Evolutionary conservation across 2,797 vertebrate species (phyloP), one percentile per base, ranked within the genome.

Genomic region (Intellagama lesueurii): DNA sequence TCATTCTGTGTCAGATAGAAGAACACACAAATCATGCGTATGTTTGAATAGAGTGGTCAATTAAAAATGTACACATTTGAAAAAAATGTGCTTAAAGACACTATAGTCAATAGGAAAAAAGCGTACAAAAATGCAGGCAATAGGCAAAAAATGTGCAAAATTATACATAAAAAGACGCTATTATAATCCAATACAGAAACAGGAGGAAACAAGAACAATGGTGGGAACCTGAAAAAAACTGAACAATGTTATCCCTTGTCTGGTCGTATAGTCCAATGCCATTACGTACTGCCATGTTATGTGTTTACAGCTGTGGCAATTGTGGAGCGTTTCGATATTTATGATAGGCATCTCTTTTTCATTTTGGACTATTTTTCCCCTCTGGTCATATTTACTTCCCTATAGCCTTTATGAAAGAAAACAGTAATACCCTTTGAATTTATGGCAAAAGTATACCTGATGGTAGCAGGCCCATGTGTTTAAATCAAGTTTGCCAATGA

Each of bases 281-380:
- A 72, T 76, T 81, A 47, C 40, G 24, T 24, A 28, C 35, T 26
- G 5, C 72, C 70, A 82, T 82, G 5, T 75, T 81, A 75, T 32
- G 30, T 8, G 56, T 24, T 81, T n/a, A 26, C 68, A 75, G 68
- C 69, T 82, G n/a, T 40, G 64, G 70, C 69, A 24, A 28, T 66
- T 60, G 70, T 32, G 80, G 28, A 81, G 30, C 28, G 2, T 88
- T 73, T 80, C 56, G 17, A 44, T n/a, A 73, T 81, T 75, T 56
- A 44, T 88, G 49, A 75, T 7, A 26, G 69, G 35, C 35, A 81
- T 60, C 35, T 40, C 49, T 66, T 87, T 87, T 87, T 81, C 68
- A 60, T 64, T 60, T 26, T 87, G 52, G 52, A 32, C 69, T 73
- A n/a, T 85, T 84, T 84, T 14, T 4, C 9, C 69, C 52, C n/a